Evolutionary conservation across 2,113 vertebrate genomes (phyloP).

Genomic region (Aptenodytes forsteri): DNA sequence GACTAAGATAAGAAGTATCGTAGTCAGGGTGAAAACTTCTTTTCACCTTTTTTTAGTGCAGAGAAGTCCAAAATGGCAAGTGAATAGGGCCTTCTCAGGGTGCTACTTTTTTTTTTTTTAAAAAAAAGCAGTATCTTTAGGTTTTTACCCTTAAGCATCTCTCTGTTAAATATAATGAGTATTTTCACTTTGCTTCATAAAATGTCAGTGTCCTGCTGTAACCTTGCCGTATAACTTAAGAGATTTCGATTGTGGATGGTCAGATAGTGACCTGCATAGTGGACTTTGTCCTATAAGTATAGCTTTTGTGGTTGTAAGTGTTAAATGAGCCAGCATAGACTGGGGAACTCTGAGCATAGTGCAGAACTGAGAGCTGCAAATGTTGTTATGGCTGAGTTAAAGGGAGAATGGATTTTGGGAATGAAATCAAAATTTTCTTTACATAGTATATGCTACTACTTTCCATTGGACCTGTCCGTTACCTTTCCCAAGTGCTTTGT

Average conservation of each 20-base stretch:
- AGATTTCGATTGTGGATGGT: background rate
- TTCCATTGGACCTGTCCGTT: background rate
- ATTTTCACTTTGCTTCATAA: background rate
- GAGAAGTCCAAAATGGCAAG: background rate
- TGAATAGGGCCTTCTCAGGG: background rate
- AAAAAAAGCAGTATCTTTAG: background rate
- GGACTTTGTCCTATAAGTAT: background rate
- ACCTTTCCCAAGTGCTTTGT: background rate
- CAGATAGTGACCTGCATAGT: background rate
- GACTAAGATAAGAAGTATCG: background rate
- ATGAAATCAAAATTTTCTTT: background rate
- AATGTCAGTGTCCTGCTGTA: background rate
- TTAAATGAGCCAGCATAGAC: background rate
- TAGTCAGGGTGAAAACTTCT: background rate
- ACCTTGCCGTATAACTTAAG: background rate
- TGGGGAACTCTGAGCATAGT: background rate
- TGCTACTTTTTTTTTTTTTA: background rate
- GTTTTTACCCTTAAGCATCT: background rate
- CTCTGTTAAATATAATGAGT: background rate
- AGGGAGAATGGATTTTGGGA: background rate
- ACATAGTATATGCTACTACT: background rate
- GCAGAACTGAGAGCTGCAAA: background rate
- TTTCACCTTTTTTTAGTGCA: background rate
- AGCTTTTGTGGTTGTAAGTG: background rate
- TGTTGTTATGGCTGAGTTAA: background rate